Base-by-base conservation (phyloP, 2,888 invertebrate genomes). In the Lissonota sp. region DNA sequence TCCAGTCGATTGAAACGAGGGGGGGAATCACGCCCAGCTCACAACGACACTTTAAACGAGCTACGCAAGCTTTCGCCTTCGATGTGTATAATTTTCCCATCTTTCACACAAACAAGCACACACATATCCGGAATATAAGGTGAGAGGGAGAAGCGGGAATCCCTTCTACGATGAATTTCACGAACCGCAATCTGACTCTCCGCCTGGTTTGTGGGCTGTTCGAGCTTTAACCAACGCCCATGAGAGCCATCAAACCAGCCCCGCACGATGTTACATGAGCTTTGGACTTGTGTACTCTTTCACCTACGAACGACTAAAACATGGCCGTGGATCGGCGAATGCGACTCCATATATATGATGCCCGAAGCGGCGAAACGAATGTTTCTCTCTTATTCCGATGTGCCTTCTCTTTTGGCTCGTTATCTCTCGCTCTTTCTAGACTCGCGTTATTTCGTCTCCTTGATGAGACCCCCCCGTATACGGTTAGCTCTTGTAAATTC, bases 1-100 rank as follows among this genome's bases (percentile, higher is more conserved):
- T 92, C 93, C 92, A 79, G 67, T 67, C 51, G 76, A 76, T 58
- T 26, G 26, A 26, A 26, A 26, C 26, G 26, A 26, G 53, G 12
- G 53, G 7, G 37, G 60, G 6, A 39, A 44, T 16, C 37, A 44
- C 58, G 10, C 5, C 39, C 49, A n/a, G 7, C 26, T 39, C 40
- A 14, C 39, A 58, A 39, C 6, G n/a, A 39, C 66, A 46, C 49
- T n/a, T 49, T 49, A 49, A 49, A 49, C 49, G n/a, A 10, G 10
- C 49, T 4, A 44, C 26, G n/a, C 26, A 26, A 26, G 26, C 26
- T 26, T 26, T 26, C 3, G 26, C 26, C 26, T 3, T n/a, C 26
- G 1, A 26, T 26, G 26, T 26, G 26, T 26, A 26, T 26, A 26
- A 26, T 26, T 26, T 26, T 26, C 1, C 26, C 26, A 26, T 26